Conservation (phyloP, 2,888 invertebrate genomes). For the Ophraella communa region DNA sequence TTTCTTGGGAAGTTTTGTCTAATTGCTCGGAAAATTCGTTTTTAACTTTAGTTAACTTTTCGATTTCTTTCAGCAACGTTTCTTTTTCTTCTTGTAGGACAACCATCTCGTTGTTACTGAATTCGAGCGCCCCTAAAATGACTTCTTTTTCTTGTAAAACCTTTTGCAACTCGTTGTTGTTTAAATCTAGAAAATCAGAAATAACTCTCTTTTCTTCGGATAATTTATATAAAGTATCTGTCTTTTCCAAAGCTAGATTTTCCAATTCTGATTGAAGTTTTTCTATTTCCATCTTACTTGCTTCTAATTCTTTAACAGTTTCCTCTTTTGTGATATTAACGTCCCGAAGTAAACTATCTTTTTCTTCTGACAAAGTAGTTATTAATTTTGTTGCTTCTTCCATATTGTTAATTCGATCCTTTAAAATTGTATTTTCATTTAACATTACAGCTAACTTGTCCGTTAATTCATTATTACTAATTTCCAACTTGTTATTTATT, state of each 20-base stretch:
- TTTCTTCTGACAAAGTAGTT: neutral
- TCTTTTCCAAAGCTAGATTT: conserved; percentile 22
- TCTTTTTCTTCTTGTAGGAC: conserved; percentile 24
- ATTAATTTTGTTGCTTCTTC: neutral
- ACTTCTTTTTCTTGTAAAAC: conserved; percentile 39
- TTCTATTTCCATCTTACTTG: neutral
- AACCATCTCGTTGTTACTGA: conserved; percentile 39
- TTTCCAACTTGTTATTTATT: neutral
- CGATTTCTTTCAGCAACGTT: conserved; percentile 30
- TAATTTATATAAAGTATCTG: conserved; percentile 12
- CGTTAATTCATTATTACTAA: neutral
- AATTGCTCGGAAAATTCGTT: conserved; percentile 34
- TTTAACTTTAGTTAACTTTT: conserved; percentile 31
- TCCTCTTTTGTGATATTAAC: neutral
- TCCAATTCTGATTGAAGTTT: conserved; percentile 11
- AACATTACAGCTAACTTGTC: neutral
- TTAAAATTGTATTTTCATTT: neutral
- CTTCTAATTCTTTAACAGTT: neutral
- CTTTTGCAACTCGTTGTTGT: conserved; percentile 37
- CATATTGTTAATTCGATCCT: neutral
- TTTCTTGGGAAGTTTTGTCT: conserved; percentile 34
- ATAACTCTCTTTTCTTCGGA: conserved; percentile 40
- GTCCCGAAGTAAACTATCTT: neutral
- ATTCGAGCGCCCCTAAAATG: conserved; percentile 39
- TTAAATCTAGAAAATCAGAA: conserved; percentile 40